Evolutionary conservation across 1,140 invertebrate species (phyloP).

Genomic region (Papilio machaon): DNA sequence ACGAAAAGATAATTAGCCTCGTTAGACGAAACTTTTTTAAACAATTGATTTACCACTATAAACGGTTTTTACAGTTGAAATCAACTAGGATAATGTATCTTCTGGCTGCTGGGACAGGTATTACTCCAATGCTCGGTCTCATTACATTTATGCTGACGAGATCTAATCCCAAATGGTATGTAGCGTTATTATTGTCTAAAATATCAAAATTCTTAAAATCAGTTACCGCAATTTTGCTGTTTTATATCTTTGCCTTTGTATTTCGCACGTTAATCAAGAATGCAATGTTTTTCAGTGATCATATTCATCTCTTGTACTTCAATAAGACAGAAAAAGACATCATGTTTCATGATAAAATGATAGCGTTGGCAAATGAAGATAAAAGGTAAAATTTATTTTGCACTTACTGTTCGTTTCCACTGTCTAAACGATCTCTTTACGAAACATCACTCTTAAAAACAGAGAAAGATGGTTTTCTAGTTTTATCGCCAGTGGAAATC

Average conservation of each 20-base stretch:
- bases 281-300: constrained; percentile 81
- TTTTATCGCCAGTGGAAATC: background rate
- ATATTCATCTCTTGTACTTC: constrained; percentile 89
- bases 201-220: too few relatives aligned
- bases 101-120: constrained; percentile 93
- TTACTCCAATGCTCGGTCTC: constrained; percentile 92
- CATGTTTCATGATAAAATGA: constrained; percentile 86
- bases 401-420: constrained; percentile 10
- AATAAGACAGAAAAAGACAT: constrained; percentile 92
- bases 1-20: too few relatives aligned
- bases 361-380: constrained; percentile 82
- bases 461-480: background rate
- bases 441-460: background rate
- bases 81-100: constrained; percentile 85
- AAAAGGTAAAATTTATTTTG: constrained; percentile 75
- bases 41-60: background rate
- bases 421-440: too few relatives aligned
- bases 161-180: constrained; percentile 84
- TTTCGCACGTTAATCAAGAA: background rate
- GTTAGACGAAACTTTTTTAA: background rate
- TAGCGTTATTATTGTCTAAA: constrained; percentile 23
- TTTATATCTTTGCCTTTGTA: background rate
- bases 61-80: constrained; percentile 82
- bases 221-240: too few relatives aligned
- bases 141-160: constrained; percentile 85